Percentiles rank a stretch among this genome's conserved stretches.
Conservation (phyloP, 1,140 invertebrate genomes). For the Microplitis demolitor region DNA sequence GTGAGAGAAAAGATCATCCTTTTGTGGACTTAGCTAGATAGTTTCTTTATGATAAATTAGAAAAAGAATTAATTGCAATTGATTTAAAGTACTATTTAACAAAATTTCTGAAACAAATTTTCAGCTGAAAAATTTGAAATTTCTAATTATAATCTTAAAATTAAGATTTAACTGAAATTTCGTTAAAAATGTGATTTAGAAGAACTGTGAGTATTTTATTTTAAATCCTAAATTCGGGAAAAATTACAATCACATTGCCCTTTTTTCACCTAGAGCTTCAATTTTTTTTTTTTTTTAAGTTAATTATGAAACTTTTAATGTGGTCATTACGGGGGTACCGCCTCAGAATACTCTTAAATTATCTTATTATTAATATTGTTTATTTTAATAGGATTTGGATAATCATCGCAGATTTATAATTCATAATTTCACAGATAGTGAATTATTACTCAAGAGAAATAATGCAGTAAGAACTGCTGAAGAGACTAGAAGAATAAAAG, state of each 20-base stretch:
- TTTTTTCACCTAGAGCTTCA: too few relatives aligned
- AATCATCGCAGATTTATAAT: constrained; percentile 46
- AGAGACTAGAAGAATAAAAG: constrained; percentile 45
- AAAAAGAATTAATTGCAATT: not conserved
- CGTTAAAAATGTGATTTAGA: not conserved
- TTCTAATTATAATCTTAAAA: too few relatives aligned
- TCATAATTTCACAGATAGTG: constrained; percentile 55
- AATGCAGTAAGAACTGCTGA: constrained; percentile 41
- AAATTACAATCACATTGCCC: too few relatives aligned
- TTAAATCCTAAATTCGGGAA: too few relatives aligned
- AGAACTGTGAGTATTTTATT: too few relatives aligned
- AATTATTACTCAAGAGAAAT: constrained; percentile 51
- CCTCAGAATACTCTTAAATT: not conserved
- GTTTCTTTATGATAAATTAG: not conserved
- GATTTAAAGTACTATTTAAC: too few relatives aligned
- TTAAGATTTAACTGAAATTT: too few relatives aligned
- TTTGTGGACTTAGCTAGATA: too few relatives aligned
- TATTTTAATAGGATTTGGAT: constrained; percentile 44
- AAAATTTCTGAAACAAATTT: too few relatives aligned
- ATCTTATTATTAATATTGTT: constrained; percentile 8
- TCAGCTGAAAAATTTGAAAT: too few relatives aligned
- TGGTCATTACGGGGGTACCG: too few relatives aligned
- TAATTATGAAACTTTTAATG: not conserved
- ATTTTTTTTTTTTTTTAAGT: constrained; percentile 9
- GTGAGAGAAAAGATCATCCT: too few relatives aligned